Evolutionary conservation across 2,113 vertebrate genomes (phyloP).

Genomic region (Chaenocephalus aceratus): DNA sequence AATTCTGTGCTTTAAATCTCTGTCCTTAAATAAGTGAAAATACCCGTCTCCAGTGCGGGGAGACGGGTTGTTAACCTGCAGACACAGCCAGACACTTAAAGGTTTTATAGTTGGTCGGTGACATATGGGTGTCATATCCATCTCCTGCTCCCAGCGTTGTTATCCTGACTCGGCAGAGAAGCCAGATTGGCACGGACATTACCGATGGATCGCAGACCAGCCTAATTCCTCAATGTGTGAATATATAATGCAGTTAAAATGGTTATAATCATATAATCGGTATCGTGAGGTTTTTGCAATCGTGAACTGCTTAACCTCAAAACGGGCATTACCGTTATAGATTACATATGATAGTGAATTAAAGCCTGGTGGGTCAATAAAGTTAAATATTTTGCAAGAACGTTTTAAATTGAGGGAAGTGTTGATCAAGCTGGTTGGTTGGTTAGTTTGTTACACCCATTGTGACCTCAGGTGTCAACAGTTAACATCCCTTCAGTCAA

Average conservation of each 20-base stretch:
- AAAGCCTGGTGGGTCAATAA: no score
- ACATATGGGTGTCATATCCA: slow-evolving; percentile 66
- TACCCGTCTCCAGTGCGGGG: slow-evolving; percentile 22
- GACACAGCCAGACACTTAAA: slow-evolving; percentile 27
- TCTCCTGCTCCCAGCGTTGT: slow-evolving; percentile 47
- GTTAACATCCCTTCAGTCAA: not conserved
- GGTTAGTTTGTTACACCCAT: no score
- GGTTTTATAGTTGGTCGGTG: slow-evolving; percentile 36
- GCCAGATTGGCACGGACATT: slow-evolving; percentile 50
- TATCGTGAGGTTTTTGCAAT: not conserved
- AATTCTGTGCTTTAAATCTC: not conserved
- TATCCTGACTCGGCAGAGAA: slow-evolving; percentile 57
- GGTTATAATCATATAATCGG: not conserved
- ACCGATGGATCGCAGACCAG: slow-evolving; percentile 62
- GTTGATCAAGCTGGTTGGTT: no score
- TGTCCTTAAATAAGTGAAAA: slow-evolving; percentile 9
- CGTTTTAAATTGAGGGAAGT: no score
- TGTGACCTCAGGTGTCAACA: not conserved
- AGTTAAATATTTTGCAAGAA: no score
- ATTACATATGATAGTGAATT: no score
- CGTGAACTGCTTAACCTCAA: no score
- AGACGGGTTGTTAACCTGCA: slow-evolving; percentile 47
- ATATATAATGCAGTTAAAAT: not conserved
- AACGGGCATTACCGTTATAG: no score
- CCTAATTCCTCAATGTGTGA: not conserved